Evolutionary conservation across 2,113 vertebrate genomes (phyloP).

Genomic region (Shinisaurus crocodilurus): DNA sequence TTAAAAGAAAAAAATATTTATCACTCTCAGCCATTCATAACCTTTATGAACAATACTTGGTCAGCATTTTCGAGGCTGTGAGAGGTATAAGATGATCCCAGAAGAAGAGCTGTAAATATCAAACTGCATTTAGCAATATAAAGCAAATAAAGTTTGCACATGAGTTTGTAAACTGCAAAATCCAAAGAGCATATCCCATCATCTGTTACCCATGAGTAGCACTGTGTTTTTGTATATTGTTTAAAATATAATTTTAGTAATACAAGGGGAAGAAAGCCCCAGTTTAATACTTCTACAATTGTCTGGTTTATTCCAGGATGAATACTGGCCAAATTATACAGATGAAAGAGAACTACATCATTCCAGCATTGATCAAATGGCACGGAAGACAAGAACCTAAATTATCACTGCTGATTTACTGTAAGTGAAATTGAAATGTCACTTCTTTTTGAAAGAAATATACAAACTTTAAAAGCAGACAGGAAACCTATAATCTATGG

Average conservation of each 20-base stretch:
- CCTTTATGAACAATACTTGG: background rate
- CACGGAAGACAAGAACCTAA: background rate
- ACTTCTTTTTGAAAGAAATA: conserved; percentile 29
- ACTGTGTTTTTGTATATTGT: background rate
- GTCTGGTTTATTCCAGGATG: background rate
- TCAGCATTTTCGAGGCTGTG: conserved; percentile 31
- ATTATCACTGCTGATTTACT: background rate
- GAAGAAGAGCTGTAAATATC: conserved; percentile 43
- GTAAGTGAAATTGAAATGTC: conserved; percentile 23
- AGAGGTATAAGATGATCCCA: conserved; percentile 10
- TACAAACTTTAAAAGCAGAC: conserved; percentile 5
- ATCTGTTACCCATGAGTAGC: conserved; percentile 13
- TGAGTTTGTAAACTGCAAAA: conserved; percentile 44
- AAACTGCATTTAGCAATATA: conserved; percentile 25
- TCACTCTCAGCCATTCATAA: conserved; percentile 18
- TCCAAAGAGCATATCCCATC: conserved; percentile 25
- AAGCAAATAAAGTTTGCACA: conserved; percentile 18
- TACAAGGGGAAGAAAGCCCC: background rate
- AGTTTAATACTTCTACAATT: background rate
- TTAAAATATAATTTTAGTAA: background rate
- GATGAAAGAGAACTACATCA: background rate
- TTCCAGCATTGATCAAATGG: background rate
- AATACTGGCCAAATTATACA: background rate
- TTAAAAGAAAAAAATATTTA: conserved; percentile 18
- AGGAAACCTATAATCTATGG: conserved; percentile 12